phyloP scores from a whole-genome alignment of 2,113 vertebrate genomes.

The Hirundichthys speculiger region DNA sequence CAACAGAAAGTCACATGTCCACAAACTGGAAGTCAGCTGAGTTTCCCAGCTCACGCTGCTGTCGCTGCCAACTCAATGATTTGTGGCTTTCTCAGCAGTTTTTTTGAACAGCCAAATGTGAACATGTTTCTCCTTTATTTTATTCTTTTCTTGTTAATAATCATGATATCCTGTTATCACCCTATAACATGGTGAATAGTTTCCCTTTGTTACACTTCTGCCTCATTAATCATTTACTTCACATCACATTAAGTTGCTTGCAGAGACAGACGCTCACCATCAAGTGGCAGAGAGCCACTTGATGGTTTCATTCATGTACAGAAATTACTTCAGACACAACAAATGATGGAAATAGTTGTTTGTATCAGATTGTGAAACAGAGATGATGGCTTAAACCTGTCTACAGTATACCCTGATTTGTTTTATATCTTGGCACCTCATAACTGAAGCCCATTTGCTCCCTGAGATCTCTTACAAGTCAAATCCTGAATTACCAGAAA shows the following conservation, averaged over 20 bases:
- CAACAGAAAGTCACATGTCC: conserved; percentile 47
- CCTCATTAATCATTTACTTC: conserved; percentile 34
- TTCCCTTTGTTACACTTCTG: not conserved
- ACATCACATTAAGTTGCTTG: conserved; percentile 22
- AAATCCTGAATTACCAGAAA: too few species aligned
- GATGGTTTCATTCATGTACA: too few species aligned
- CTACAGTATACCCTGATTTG: too few species aligned
- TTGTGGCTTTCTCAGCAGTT: conserved; percentile 33
- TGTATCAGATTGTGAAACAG: too few species aligned
- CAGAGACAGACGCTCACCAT: conserved; percentile 19
- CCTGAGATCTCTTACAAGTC: too few species aligned
- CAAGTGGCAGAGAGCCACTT: too few species aligned
- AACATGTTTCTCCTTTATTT: conserved; percentile 11
- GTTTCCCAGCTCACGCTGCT: conserved; percentile 34
- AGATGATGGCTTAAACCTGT: too few species aligned
- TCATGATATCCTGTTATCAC: conserved; percentile 25
- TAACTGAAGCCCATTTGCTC: too few species aligned
- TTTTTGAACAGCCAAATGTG: not conserved
- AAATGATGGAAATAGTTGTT: too few species aligned
- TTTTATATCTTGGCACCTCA: too few species aligned
- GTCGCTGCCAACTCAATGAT: conserved; percentile 48
- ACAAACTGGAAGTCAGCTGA: conserved; percentile 52
- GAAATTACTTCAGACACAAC: too few species aligned
- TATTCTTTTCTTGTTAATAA: conserved; percentile 24
- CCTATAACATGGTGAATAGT: conserved; percentile 2